A percentile compares a stretch with the other conserved stretches of the same genome.
Conservation (phyloP, 2,113 vertebrate genomes). For the Microcebus tavaratra region DNA sequence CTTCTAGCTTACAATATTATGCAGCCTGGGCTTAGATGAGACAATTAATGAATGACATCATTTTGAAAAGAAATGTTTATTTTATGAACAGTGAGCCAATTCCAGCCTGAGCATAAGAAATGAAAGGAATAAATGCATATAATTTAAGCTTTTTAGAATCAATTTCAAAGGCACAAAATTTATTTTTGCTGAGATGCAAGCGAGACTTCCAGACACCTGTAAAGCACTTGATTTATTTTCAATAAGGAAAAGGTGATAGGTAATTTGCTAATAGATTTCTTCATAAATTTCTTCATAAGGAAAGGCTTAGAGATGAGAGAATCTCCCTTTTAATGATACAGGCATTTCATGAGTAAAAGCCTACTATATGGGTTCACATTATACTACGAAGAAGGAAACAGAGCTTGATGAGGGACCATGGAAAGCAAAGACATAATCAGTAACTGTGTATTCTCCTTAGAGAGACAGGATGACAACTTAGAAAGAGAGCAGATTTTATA, state of each 20-base stretch:
- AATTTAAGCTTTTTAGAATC: background rate
- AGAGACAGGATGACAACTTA: background rate
- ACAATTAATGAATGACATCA: background rate
- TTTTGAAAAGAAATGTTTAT: constrained; percentile 29
- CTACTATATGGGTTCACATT: background rate
- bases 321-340: background rate
- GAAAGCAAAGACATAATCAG: background rate
- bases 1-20: background rate
- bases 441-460: background rate
- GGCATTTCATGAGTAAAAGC: background rate
- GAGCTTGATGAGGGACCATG: background rate
- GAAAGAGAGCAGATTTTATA: background rate
- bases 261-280: background rate
- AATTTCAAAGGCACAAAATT: constrained; percentile 30
- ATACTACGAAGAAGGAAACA: background rate
- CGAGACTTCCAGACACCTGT: background rate
- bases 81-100: background rate
- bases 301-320: background rate
- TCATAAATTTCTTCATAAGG: background rate
- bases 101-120: background rate
- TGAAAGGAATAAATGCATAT: background rate
- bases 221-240: background rate
- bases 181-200: constrained; percentile 2
- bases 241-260: background rate
- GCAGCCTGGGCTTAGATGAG: background rate